Evolutionary conservation across 2,888 invertebrate species (phyloP), one percentile per base, ranked within the genome.

Genomic region (Oconnorella tubifera): DNA sequence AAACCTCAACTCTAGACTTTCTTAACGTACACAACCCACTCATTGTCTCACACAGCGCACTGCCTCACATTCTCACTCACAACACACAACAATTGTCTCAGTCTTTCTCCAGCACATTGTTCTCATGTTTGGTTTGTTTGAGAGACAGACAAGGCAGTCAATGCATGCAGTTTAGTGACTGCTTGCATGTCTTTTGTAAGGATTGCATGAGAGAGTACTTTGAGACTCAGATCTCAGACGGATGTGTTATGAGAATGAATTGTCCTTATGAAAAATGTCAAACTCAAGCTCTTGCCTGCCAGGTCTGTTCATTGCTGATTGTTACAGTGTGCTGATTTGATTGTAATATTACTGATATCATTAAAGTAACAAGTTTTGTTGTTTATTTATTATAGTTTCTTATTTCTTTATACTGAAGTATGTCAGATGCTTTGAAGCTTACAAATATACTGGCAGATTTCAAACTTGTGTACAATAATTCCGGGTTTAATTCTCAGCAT

Each of bases 161-260:
- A 53, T 86, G 86, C 73, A 80, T 85, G 1, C 79, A 82, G 63
- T 86, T 88, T 73, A 75, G 79, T 40, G 83, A 82, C 1, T 88
- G 88, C 76, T 75, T 78, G 25, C 88, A 88, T 75, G 83, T 85
- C 10, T 87, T 85, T 77, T 88, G 88, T 75, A 84, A 83, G 63
- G 83, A 83, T 3, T 88, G 88, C 74, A 83, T 86, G 70, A 74
- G 73, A n/a, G 79, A 79, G 2, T 87, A 85, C 72, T 85, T 87
- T 69, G 83, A 82, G 67, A 82, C 85, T 4, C 84, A 84, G 74
- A 87, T 88, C 33, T 79, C 77, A n/a, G 86, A 87, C 23, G 87
- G 87, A 2, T 77, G 75, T 68, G 79, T 83, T 4, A 74, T 74
- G 56, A 71, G 70, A 4, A 68, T 82, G 64, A 74, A 70, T 53